Percentiles rank a stretch among this genome's conserved stretches.
These are phyloP conservation scores for Matsumyia berberina DNA, from an alignment of 2,888 invertebrate genomes.

Conservation along the genomic window DNA sequence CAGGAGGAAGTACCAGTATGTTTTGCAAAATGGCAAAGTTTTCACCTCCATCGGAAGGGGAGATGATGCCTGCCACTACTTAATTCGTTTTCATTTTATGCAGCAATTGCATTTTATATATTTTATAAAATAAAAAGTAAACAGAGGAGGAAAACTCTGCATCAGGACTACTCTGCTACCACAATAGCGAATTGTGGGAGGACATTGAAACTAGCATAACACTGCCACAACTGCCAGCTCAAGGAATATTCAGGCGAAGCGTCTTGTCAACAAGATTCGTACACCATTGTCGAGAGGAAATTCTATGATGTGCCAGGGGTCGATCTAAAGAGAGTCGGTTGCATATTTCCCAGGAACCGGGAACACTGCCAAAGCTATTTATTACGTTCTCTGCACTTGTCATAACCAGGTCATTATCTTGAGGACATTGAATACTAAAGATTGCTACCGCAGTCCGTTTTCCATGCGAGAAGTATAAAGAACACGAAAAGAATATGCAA, in stretches of 20 bases:
- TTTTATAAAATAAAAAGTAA: constrained; percentile 17
- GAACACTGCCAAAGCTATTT: constrained; percentile 70
- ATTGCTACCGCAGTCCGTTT: constrained; percentile 46
- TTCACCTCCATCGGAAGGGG: constrained; percentile 17
- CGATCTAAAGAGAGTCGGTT: constrained; percentile 20
- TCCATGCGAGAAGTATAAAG: background rate
- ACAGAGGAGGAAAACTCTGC: constrained; percentile 20
- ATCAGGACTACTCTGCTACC: constrained; percentile 35
- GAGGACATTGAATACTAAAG: constrained; percentile 59
- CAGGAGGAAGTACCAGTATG: constrained; percentile 59
- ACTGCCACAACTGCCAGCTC: constrained; percentile 29
- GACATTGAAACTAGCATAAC: constrained; percentile 36
- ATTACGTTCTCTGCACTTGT: constrained; percentile 66
- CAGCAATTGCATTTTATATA: constrained; percentile 70
- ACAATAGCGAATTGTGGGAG: constrained; percentile 44
- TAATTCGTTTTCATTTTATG: constrained; percentile 70
- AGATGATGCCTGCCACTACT: constrained; percentile 41
- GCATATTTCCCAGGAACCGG: constrained; percentile 37
- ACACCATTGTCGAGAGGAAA: constrained; percentile 13
- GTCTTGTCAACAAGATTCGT: constrained; percentile 57
- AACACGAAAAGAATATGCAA: constrained; percentile 54
- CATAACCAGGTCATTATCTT: constrained; percentile 72
- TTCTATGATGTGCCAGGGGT: constrained; percentile 28
- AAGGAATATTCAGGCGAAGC: constrained; percentile 20
- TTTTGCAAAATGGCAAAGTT: constrained; percentile 67